Evolutionary conservation across 2,797 vertebrate genomes (phyloP), one percentile per base, ranked within the genome.

Genomic region (Coilia nasus): DNA sequence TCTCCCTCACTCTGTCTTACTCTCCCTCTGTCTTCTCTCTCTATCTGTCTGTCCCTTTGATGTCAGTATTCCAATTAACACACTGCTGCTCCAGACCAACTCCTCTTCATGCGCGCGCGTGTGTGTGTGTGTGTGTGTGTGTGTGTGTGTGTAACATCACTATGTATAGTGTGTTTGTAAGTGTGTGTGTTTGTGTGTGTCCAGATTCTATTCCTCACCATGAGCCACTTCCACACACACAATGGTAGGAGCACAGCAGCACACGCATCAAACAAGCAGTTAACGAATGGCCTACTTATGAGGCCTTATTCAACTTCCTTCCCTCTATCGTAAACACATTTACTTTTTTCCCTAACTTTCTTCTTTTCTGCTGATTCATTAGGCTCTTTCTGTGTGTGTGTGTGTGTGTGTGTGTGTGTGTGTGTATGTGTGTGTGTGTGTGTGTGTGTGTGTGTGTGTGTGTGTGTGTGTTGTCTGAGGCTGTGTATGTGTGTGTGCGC

Each of bases 1-100:
- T n/a, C 46, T 47, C 46, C 46, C 46, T 47, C 46, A 4, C 46
- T 10, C 46, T 47, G 4, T 47, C 46, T 10, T 47, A 3, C 46
- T 47, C 46, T 47, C 46, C 10, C 46, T 47, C 46, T 47, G 46
- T 47, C 3, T 47, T 10, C 46, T 10, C 50, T 10, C 50, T 54
- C 50, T 9, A 2, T 54, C 50, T 14, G 14, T 54, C 50, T 54
- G 2, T 71, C 10, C 31, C 86, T 84, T 82, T 62, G 47, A 86
- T 78, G 62, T 21, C 57, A 59, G 17, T n/a, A 21, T 59, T 19
- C 57, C 57, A 59, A 59, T 59, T 59, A 54, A 54, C 6, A 54
- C 50, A 54, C 50, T 54, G 10, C 50, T 54, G 2, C 50, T 71
- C 17, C 35, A 41, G 35, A 5, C 35, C 35, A 41, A 5, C 35